A percentile compares a stretch with the other conserved stretches of the same genome.
These are phyloP conservation scores for Spodoptera frugiperda DNA, from an alignment of 1,140 invertebrate genomes.

Conservation along the genomic window DNA sequence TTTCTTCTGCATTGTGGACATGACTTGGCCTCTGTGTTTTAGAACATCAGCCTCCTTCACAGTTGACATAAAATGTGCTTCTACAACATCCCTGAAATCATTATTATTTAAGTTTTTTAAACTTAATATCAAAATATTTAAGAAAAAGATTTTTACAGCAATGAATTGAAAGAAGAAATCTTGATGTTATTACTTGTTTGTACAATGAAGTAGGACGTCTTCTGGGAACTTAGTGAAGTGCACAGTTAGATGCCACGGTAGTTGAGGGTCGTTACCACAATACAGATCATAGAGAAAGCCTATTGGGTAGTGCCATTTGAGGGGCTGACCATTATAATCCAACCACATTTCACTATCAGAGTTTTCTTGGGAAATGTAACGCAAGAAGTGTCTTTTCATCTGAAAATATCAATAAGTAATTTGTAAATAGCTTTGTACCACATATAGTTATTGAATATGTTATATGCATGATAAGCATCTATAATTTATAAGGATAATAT, in stretches of 20 bases:
- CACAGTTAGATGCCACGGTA: constrained; percentile 98
- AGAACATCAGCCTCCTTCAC: constrained; percentile 99
- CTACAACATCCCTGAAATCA: constrained; percentile 93
- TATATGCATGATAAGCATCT: too few relatives aligned
- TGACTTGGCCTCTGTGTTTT: constrained; percentile 96
- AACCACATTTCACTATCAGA: constrained; percentile 97
- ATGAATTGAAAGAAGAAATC: too few relatives aligned
- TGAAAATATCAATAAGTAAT: constrained; percentile 68
- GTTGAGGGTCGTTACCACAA: constrained; percentile 89
- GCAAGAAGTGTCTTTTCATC: constrained; percentile 96
- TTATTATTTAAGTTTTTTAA: neutral
- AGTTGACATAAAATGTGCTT: constrained; percentile 97
- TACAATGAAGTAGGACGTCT: constrained; percentile 91
- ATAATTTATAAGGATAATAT: too few relatives aligned
- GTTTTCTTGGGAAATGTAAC: constrained; percentile 93
- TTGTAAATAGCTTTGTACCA: neutral
- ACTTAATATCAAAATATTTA: neutral
- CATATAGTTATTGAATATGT: too few relatives aligned
- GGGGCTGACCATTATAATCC: constrained; percentile 95
- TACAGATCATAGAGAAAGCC: constrained; percentile 96
- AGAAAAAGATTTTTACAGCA: too few relatives aligned
- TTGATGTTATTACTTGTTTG: constrained; percentile 88
- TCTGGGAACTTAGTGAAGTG: constrained; percentile 97
- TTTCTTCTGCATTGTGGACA: constrained; percentile 98
- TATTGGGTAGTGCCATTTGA: constrained; percentile 99